A percentile compares a stretch with the other conserved stretches of the same genome.
These are phyloP conservation scores for Allolobophora icterica DNA, from an alignment of 2,888 invertebrate species.

Conservation along the genomic window DNA sequence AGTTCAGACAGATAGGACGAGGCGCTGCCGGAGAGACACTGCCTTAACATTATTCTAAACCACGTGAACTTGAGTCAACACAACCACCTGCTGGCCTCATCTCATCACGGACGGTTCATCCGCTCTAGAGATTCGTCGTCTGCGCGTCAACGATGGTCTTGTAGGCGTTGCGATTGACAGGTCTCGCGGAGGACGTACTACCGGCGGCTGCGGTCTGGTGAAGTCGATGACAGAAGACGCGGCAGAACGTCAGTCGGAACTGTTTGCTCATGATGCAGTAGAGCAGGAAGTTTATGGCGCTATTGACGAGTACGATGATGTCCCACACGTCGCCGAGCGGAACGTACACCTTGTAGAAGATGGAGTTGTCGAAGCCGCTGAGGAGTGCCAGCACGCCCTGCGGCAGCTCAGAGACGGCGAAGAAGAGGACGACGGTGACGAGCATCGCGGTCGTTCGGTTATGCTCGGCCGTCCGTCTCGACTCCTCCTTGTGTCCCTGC, in stretches of 20 bases:
- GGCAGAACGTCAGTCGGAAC: constrained; percentile 74
- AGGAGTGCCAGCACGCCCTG: constrained; percentile 78
- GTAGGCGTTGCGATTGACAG: background rate
- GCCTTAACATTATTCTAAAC: too few relatives aligned
- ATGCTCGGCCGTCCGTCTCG: constrained; percentile 66
- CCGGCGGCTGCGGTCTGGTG: constrained; percentile 30
- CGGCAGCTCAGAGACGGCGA: constrained; percentile 87
- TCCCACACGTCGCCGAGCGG: constrained; percentile 81
- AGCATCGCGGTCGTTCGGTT: constrained; percentile 85
- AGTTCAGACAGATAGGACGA: too few relatives aligned
- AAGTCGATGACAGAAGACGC: constrained; percentile 50
- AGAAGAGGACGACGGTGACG: constrained; percentile 82
- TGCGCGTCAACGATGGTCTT: background rate
- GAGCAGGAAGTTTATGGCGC: constrained; percentile 89
- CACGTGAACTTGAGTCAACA: too few relatives aligned
- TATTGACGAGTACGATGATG: constrained; percentile 85
- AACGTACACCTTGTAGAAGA: constrained; percentile 72
- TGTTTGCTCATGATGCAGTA: constrained; percentile 94
- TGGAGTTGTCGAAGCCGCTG: constrained; percentile 66
- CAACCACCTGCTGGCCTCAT: background rate
- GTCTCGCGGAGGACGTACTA: too few relatives aligned
- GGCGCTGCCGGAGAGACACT: too few relatives aligned
- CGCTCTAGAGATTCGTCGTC: background rate
- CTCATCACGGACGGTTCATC: background rate
- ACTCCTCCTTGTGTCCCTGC: constrained; percentile 56